Conservation (phyloP, 2,113 vertebrate species). For the Orientallactaga bullata region DNA sequence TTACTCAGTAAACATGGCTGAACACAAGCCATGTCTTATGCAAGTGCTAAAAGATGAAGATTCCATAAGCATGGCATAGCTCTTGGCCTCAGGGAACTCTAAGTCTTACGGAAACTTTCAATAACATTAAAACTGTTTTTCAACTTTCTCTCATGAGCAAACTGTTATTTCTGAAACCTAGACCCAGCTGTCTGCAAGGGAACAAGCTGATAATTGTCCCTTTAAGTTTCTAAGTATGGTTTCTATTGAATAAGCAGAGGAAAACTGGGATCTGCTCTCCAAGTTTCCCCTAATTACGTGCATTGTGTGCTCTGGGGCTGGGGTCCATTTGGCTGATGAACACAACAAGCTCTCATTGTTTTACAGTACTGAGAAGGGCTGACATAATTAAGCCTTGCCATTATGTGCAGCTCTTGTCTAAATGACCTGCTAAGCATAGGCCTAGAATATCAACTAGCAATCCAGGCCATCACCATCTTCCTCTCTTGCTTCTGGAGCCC, state of each 20-base stretch:
- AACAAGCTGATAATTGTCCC: conserved; percentile 21
- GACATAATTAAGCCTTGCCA: conserved; percentile 1
- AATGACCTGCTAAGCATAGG: conserved; percentile 56
- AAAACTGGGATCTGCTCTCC: neutral
- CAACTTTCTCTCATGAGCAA: neutral
- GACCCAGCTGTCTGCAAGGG: neutral
- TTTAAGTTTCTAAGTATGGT: conserved; percentile 60
- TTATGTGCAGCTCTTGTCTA: conserved; percentile 20
- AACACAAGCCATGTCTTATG: neutral
- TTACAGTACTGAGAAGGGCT: conserved; percentile 17
- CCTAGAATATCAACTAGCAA: neutral
- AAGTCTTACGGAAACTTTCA: neutral
- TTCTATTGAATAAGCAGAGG: conserved; percentile 22
- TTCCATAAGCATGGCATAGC: neutral
- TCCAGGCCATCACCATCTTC: neutral
- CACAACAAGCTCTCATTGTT: conserved; percentile 64
- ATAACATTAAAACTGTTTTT: conserved; percentile 3
- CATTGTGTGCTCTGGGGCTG: conserved; percentile 45
- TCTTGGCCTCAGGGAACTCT: neutral
- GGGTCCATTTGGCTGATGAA: conserved; percentile 44
- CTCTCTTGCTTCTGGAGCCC: neutral
- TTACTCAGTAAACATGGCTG: neutral
- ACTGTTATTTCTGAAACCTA: conserved; percentile 18
- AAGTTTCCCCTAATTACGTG: conserved; percentile 43
- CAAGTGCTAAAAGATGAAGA: neutral